Percentiles rank a stretch among this genome's conserved stretches.
phyloP scores from a whole-genome alignment of 2,113 vertebrate species.

The Holacanthus passer region DNA sequence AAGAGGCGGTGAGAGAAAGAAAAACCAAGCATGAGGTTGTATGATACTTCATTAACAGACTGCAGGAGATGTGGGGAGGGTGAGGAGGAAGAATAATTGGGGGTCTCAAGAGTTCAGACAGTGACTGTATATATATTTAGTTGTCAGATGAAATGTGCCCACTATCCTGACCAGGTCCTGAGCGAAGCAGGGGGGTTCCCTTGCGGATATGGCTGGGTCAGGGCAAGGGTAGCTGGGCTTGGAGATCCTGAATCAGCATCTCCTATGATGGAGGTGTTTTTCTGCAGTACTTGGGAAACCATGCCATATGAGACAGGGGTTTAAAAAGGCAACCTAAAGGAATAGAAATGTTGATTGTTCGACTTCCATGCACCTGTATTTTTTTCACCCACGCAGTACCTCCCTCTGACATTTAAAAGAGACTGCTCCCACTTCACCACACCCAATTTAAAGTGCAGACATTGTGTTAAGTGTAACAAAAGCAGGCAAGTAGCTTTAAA shows the following conservation, averaged over 20 bases:
- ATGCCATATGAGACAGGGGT: conserved; percentile 4
- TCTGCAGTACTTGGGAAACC: conserved; percentile 59
- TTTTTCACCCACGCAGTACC: conserved; percentile 36
- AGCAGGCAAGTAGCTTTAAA: conserved; percentile 16
- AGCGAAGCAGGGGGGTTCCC: conserved; percentile 60
- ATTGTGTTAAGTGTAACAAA: conserved; percentile 35
- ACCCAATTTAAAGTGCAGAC: conserved; percentile 57
- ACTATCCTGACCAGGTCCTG: conserved; percentile 33
- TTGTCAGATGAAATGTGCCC: conserved; percentile 43
- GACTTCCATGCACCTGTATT: conserved; percentile 67
- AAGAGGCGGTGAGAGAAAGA: conserved; percentile 38
- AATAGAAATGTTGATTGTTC: conserved; percentile 62
- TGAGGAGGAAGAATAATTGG: not conserved
- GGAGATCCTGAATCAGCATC: conserved; percentile 80
- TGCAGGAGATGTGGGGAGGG: conserved; percentile 21
- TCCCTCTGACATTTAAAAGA: conserved; percentile 14
- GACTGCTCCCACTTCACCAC: conserved; percentile 37
- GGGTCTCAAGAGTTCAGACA: conserved; percentile 41
- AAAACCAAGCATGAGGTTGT: conserved; percentile 39
- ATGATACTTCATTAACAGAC: conserved; percentile 58
- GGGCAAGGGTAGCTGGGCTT: conserved; percentile 50
- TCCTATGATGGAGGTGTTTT: conserved; percentile 63
- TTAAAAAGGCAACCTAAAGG: not conserved
- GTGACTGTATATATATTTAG: conserved; percentile 46
- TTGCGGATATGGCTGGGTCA: conserved; percentile 68